A percentile compares a stretch with the other conserved stretches of the same genome.
Evolutionary conservation across 1,140 invertebrate species (phyloP).

Genomic region (Drosophila murphyi): DNA sequence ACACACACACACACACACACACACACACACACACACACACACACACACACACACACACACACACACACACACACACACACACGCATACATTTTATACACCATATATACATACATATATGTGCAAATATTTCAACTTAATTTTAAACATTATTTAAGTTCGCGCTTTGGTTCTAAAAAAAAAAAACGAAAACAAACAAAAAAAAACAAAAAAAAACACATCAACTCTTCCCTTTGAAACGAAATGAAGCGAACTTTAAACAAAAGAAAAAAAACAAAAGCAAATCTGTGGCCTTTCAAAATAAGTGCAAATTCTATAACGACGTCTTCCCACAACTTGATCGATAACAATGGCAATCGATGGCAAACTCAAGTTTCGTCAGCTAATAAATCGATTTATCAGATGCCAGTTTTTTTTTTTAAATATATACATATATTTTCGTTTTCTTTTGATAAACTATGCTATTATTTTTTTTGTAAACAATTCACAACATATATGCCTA

Average conservation of each 20-base stretch:
- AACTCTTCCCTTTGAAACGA: constrained; percentile 14
- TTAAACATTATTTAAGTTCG: constrained; percentile 34
- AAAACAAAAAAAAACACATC: constrained; percentile 5
- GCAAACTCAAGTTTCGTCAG: constrained; percentile 15
- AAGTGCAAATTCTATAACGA: constrained; percentile 29
- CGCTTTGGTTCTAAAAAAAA: constrained; percentile 57
- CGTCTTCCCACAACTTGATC: constrained; percentile 53
- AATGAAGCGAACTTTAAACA: constrained; percentile 16
- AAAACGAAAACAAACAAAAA: constrained; percentile 15
- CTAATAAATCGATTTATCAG: constrained; percentile 29
- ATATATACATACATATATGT: constrained; percentile 10
- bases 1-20: not conserved
- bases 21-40: too few relatives aligned
- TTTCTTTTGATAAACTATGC: constrained; percentile 43
- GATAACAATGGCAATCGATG: constrained; percentile 26
- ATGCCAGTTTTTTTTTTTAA: constrained; percentile 71
- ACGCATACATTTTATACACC: constrained; percentile 1
- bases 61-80: not conserved
- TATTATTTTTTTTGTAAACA: constrained; percentile 16
- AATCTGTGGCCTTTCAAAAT: constrained; percentile 23
- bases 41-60: too few relatives aligned
- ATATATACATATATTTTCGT: constrained; percentile 31
- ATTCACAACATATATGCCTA: constrained; percentile 28
- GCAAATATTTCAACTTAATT: constrained; percentile 40
- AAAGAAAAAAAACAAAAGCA: constrained; percentile 10